Percentiles rank a stretch among this genome's conserved stretches.
phyloP scores from a whole-genome alignment of 2,888 invertebrate genomes.

The Sthenelais limicola region DNA sequence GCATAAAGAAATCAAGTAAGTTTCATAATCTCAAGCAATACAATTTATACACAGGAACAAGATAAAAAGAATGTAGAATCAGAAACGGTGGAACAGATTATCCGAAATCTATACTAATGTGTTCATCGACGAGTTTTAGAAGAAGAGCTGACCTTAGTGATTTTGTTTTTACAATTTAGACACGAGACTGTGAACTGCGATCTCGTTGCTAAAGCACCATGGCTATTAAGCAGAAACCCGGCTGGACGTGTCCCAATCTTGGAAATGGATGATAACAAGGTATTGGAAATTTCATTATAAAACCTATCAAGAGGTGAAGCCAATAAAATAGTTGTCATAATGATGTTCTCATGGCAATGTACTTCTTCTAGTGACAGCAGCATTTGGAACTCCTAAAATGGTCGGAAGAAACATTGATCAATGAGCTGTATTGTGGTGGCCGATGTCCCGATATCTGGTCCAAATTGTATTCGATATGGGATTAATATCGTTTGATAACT shows the following conservation, averaged over 20 bases:
- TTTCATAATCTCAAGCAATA: background rate
- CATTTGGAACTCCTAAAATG: background rate
- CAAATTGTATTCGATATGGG: no score
- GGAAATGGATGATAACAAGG: constrained; percentile 10
- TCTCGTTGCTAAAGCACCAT: background rate
- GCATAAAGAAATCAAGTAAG: constrained; percentile 5
- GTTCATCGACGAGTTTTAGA: no score
- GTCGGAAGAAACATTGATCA: background rate
- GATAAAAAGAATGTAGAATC: no score
- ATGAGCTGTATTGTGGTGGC: background rate
- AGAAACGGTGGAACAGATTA: no score
- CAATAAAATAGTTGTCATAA: no score
- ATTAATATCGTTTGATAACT: background rate
- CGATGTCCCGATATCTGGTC: no score
- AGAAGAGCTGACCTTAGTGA: no score
- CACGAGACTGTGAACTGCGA: background rate
- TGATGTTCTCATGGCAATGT: background rate
- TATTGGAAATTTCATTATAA: background rate
- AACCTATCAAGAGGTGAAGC: background rate
- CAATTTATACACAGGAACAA: background rate
- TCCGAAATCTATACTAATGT: no score
- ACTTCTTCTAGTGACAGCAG: background rate
- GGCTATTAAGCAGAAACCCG: no score
- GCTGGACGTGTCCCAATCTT: constrained; percentile 1
- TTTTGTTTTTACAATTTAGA: no score